Conservation (phyloP, 2,113 vertebrate species). For the Todiramphus saurophagus region DNA sequence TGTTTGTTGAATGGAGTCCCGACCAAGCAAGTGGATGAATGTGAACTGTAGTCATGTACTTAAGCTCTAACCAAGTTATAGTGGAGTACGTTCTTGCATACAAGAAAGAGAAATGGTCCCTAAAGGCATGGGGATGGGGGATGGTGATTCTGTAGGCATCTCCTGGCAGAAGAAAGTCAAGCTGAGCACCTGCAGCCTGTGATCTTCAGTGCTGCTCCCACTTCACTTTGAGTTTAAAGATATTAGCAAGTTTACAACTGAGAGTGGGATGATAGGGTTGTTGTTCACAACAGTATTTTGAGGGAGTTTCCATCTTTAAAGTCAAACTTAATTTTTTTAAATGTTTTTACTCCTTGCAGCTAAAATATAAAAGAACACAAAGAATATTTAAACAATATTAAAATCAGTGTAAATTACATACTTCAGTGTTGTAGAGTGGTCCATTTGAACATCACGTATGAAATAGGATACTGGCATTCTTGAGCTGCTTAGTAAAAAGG, state of each 20-base stretch:
- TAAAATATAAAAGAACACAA: not conserved
- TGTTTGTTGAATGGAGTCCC: not conserved
- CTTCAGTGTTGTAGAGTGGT: not conserved
- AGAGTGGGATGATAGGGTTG: not conserved
- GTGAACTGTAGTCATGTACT: rapidly evolving
- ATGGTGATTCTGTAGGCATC: not conserved
- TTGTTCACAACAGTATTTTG: not conserved
- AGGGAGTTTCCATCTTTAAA: not conserved
- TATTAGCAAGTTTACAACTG: not conserved
- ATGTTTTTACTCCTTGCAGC: not conserved
- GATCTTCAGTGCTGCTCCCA: not conserved
- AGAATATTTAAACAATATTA: not conserved
- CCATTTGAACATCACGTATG: not conserved
- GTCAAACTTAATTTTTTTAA: not conserved
- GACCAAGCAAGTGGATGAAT: not conserved
- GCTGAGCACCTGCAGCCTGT: not conserved
- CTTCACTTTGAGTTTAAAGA: not conserved
- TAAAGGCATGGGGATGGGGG: not conserved
- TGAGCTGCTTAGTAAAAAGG: not conserved
- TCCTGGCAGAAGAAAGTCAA: not conserved
- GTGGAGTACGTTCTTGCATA: not conserved
- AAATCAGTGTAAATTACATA: not conserved
- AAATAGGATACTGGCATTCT: not conserved
- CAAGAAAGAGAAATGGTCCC: not conserved
- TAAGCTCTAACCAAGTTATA: not conserved